Evolutionary conservation across 2,113 vertebrate genomes (phyloP).

Genomic region (Carassius gibelio): DNA sequence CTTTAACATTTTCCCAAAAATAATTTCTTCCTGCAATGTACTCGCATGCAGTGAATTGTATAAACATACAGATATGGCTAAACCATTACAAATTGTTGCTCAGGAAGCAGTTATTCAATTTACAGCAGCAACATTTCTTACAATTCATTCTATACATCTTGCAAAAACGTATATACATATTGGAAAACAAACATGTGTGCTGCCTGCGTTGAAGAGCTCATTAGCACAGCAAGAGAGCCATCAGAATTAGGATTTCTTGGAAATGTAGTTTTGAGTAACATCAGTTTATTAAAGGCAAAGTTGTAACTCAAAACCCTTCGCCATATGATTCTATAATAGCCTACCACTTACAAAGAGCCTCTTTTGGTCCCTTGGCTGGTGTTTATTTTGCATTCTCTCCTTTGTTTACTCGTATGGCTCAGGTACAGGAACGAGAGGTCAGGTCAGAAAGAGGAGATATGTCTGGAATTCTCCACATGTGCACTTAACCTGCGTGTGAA

Average conservation of each 20-base stretch:
- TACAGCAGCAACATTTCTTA: not conserved
- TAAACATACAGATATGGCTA: not conserved
- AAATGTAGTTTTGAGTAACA: constrained; percentile 58
- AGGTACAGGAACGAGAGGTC: constrained; percentile 56
- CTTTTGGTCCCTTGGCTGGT: constrained; percentile 47
- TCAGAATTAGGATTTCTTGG: constrained; percentile 70
- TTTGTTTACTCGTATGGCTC: constrained; percentile 59
- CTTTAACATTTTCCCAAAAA: not conserved
- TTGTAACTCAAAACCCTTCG: constrained; percentile 66
- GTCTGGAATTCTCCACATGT: constrained; percentile 57
- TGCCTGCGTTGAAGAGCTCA: not conserved
- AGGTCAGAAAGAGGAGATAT: constrained; percentile 44
- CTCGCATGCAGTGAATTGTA: not conserved
- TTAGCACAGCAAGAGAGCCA: not conserved
- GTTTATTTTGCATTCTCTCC: constrained; percentile 63
- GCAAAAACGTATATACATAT: not conserved
- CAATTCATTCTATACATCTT: not conserved
- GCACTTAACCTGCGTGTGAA: constrained; percentile 69
- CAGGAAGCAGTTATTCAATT: not conserved
- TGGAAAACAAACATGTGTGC: not conserved
- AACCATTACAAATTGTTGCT: not conserved
- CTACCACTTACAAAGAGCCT: constrained; percentile 61
- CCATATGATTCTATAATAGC: constrained; percentile 60
- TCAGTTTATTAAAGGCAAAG: constrained; percentile 57
- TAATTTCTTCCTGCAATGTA: not conserved